Evolutionary conservation across 2,797 vertebrate species (phyloP).

Genomic region (Phyllotis vaccarum): DNA sequence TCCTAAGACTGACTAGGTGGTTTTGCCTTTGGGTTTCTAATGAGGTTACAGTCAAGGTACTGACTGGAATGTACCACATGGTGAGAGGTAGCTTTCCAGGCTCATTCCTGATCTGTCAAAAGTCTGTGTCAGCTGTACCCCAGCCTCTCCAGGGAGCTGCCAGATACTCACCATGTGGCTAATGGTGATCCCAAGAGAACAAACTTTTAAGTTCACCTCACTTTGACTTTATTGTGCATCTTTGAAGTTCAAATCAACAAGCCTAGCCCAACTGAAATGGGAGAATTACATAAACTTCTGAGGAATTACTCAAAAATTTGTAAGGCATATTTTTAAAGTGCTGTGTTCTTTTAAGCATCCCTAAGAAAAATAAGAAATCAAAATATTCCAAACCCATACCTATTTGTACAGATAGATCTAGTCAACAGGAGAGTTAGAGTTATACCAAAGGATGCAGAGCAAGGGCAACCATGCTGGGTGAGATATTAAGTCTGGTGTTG

Average conservation of each 20-base stretch:
- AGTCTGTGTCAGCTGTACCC: too few relatives aligned
- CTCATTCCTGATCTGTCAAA: not conserved
- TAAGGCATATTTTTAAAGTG: not conserved
- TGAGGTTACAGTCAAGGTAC: not conserved
- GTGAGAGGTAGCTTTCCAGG: not conserved
- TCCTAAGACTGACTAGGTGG: not conserved
- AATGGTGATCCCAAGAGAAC: not conserved
- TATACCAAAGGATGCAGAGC: not conserved
- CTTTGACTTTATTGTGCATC: not conserved
- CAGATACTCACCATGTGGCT: not conserved
- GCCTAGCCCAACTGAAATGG: not conserved
- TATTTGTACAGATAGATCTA: not conserved
- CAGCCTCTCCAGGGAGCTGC: not conserved
- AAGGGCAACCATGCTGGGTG: not conserved
- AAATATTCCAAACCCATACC: not conserved
- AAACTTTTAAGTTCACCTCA: not conserved
- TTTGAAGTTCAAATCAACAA: not conserved
- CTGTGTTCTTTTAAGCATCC: not conserved
- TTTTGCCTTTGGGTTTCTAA: not conserved
- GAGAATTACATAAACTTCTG: not conserved
- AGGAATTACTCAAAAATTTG: not conserved
- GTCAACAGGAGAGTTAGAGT: not conserved
- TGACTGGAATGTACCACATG: not conserved
- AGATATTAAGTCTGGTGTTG: not conserved
- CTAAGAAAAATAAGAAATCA: slow-evolving; percentile 18